Conservation (phyloP, 2,797 vertebrate species). For the Austrolebias charrua region DNA sequence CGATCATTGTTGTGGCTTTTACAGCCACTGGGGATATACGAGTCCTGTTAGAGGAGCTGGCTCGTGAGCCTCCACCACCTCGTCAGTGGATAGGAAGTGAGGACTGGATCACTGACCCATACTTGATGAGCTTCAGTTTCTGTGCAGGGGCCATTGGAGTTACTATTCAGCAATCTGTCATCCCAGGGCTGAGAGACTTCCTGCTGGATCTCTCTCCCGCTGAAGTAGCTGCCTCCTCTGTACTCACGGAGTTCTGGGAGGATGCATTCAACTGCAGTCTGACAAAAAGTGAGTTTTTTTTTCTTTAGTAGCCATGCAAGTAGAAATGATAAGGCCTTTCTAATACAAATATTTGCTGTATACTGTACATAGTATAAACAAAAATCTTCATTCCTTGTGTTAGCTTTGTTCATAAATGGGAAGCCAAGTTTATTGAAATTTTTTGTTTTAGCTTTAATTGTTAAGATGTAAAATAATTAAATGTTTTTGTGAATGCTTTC, state of each 20-base stretch:
- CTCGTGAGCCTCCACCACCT: constrained; percentile 40
- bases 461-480: no score
- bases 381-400: not conserved
- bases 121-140: constrained; percentile 49
- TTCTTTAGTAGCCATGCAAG: not conserved
- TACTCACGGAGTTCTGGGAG: constrained; percentile 73
- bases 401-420: not conserved
- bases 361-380: no score
- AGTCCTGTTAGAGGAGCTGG: constrained; percentile 62
- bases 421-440: no score
- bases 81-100: constrained; percentile 75
- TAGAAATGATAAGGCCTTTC: not conserved
- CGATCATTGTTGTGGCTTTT: constrained; percentile 70
- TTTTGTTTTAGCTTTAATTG: no score
- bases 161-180: constrained; percentile 63
- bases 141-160: constrained; percentile 69
- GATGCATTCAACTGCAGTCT: constrained; percentile 61
- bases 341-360: not conserved
- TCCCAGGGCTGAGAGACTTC: constrained; percentile 69
- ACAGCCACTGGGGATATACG: constrained; percentile 53
- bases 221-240: constrained; percentile 36
- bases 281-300: constrained; percentile 17
- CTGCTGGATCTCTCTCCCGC: constrained; percentile 43
- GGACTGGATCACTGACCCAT: constrained; percentile 63
- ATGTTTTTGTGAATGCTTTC: no score